phyloP scores from a whole-genome alignment of 2,888 invertebrate genomes.

The Pachliopta kotzebuea region DNA sequence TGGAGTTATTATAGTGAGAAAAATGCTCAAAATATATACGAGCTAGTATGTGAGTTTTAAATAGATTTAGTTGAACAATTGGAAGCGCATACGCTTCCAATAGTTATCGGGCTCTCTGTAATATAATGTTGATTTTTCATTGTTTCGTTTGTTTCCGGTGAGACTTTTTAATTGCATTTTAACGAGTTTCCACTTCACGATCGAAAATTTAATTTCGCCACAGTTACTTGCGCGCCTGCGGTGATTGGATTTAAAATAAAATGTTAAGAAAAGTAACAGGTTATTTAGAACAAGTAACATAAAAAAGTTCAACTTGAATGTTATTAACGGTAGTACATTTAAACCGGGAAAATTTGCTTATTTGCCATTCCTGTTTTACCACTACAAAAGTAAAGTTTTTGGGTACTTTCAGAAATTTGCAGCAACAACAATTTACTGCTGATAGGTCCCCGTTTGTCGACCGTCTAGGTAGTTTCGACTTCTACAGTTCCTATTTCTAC shows the following conservation, averaged over 20 bases:
- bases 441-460: too few relatives aligned
- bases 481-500: too few relatives aligned
- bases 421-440: too few relatives aligned
- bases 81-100: background rate
- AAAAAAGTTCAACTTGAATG: background rate
- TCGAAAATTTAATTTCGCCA: background rate
- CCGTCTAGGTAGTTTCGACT: too few relatives aligned
- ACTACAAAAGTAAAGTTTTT: too few relatives aligned
- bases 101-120: background rate
- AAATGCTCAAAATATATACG: too few relatives aligned
- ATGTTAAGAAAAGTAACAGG: background rate
- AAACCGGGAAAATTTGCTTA: too few relatives aligned
- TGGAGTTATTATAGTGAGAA: too few relatives aligned
- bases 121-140: background rate
- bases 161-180: slow-evolving; percentile 17
- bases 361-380: too few relatives aligned
- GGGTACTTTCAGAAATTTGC: too few relatives aligned
- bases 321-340: background rate
- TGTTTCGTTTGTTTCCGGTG: slow-evolving; percentile 3
- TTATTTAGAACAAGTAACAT: background rate
- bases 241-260: slow-evolving; percentile 4
- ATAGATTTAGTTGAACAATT: background rate
- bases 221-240: background rate
- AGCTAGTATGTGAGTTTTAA: background rate
- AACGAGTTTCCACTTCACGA: slow-evolving; percentile 11